phyloP scores from a whole-genome alignment of 2,113 vertebrate species.

The Gulo gulo region DNA sequence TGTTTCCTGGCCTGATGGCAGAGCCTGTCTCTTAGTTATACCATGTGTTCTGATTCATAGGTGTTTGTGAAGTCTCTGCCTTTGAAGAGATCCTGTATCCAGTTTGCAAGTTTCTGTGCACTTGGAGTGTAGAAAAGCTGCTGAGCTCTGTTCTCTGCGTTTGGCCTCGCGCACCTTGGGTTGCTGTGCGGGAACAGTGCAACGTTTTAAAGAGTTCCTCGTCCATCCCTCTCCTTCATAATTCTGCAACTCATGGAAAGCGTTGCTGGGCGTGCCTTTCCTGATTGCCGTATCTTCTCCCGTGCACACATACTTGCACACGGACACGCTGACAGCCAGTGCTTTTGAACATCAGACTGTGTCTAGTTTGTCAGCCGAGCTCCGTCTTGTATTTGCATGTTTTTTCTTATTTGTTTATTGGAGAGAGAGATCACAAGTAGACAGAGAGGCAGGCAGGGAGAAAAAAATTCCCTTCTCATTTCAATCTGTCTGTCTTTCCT shows the following conservation, averaged over 20 bases:
- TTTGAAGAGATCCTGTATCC: conserved; percentile 27
- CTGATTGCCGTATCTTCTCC: neutral
- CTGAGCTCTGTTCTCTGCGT: neutral
- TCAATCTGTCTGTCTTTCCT: neutral
- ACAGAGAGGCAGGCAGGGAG: too few relatives aligned
- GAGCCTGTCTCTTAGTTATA: neutral
- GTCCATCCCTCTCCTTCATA: neutral
- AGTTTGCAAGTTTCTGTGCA: neutral
- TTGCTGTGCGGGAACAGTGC: neutral
- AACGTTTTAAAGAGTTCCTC: neutral
- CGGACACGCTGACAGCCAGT: neutral
- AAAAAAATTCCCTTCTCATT: neutral
- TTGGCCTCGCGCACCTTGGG: neutral
- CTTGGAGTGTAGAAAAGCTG: conserved; percentile 8
- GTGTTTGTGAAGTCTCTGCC: neutral
- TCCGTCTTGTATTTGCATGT: neutral
- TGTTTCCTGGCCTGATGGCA: conserved; percentile 20
- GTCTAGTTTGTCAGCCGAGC: neutral
- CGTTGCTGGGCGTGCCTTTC: neutral
- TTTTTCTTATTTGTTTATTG: neutral
- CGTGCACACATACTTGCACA: neutral
- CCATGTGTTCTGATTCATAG: neutral
- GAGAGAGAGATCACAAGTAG: too few relatives aligned
- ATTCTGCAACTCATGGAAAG: neutral
- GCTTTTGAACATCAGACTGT: neutral